Conservation (phyloP, 2,797 vertebrate genomes). For the Characodon lateralis region DNA sequence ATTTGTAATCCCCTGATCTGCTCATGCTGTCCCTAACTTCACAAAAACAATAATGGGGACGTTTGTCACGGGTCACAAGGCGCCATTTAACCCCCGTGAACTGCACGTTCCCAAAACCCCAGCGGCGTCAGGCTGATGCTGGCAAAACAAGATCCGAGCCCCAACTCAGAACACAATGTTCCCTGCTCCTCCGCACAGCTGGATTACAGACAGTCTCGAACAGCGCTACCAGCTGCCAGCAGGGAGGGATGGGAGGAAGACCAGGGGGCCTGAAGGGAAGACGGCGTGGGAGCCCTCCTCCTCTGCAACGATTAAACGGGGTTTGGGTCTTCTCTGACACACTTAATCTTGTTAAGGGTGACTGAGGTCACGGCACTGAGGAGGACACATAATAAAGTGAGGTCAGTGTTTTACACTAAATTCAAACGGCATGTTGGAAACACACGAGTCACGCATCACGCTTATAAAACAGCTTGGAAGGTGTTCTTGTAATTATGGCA, state of each 20-base stretch:
- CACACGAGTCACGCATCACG: conserved; percentile 17
- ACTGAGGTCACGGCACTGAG: conserved; percentile 50
- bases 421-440: conserved; percentile 1
- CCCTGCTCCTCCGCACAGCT: conserved; percentile 72
- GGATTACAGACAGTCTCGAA: conserved; percentile 62
- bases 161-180: conserved; percentile 72
- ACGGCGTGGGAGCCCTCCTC: conserved; percentile 6
- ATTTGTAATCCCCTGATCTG: conserved; percentile 16
- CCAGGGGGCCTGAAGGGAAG: conserved; percentile 32
- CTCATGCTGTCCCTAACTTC: conserved; percentile 11
- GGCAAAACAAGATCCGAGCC: conserved; percentile 57
- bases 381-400: conserved; percentile 37
- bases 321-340: conserved; percentile 43
- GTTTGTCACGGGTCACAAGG: conserved; percentile 57
- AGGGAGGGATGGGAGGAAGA: conserved; percentile 49
- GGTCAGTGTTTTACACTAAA: conserved; percentile 39
- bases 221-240: conserved; percentile 62
- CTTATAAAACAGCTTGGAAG: conserved; percentile 22
- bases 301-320: conserved; percentile 35
- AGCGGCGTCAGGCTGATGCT: conserved; percentile 22
- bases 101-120: conserved; percentile 44
- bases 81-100: conserved; percentile 50
- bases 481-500: conserved; percentile 6
- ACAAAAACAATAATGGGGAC: neutral
- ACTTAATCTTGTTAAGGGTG: conserved; percentile 53